Percentiles rank a stretch among this genome's conserved stretches.
Conservation (phyloP, 1,140 invertebrate genomes). For the Nixonia krombeini region DNA sequence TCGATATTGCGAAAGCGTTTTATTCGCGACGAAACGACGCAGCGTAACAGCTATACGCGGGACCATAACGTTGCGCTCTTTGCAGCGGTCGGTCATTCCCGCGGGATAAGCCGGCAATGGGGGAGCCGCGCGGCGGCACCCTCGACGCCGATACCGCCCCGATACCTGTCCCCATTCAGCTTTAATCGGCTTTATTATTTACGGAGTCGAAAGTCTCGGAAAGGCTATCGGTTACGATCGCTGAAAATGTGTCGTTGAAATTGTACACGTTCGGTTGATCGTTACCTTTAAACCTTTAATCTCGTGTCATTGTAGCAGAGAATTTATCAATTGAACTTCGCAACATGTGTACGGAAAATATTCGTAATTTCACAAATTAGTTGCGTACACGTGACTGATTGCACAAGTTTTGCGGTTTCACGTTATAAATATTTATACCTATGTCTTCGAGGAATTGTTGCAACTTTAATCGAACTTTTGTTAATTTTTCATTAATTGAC, state of each 20-base stretch:
- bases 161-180: constrained; percentile 30
- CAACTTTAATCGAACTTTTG: no score
- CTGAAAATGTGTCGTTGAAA: constrained; percentile 16
- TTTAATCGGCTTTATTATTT: constrained; percentile 57
- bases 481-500: no score
- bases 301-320: no score
- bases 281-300: no score
- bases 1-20: constrained; percentile 43
- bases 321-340: no score
- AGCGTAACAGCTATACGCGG: constrained; percentile 21
- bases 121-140: constrained; percentile 22
- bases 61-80: constrained; percentile 20
- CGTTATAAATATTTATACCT: no score
- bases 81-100: constrained; percentile 28
- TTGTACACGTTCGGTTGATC: no score
- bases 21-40: constrained; percentile 40
- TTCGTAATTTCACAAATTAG: no score
- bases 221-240: constrained; percentile 13
- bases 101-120: constrained; percentile 11
- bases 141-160: constrained; percentile 20
- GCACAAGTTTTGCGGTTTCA: no score
- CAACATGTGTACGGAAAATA: no score
- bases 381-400: no score
- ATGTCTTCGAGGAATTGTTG: no score
- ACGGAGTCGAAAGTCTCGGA: constrained; percentile 40